Percentiles rank a stretch among this genome's conserved stretches.
Evolutionary conservation across 1,140 invertebrate genomes (phyloP).

Genomic region (Teleogryllus occipitalis): DNA sequence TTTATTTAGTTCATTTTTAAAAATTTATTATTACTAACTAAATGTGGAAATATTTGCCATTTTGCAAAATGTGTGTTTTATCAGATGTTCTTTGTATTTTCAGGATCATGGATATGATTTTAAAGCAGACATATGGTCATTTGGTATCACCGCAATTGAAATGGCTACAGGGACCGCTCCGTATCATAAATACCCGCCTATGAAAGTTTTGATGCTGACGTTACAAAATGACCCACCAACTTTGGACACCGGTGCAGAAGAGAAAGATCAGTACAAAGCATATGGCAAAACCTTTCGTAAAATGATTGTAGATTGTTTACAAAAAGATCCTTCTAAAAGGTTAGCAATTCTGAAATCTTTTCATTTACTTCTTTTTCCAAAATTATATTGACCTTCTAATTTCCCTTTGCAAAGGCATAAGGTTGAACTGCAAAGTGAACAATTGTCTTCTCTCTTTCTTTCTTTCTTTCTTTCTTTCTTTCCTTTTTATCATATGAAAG

Average conservation of each 20-base stretch:
- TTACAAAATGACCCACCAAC: slow-evolving; percentile 97
- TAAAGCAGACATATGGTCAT: slow-evolving; percentile 99
- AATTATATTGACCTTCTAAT: background rate
- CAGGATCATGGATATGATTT: slow-evolving; percentile 97
- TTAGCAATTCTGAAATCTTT: slow-evolving; percentile 24
- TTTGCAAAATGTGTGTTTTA: too few species aligned
- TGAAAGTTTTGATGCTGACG: slow-evolving; percentile 98
- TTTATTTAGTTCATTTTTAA: too few species aligned
- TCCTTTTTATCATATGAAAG: too few species aligned
- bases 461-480: too few species aligned
- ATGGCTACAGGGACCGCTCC: slow-evolving; percentile 97
- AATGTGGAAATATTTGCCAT: too few species aligned
- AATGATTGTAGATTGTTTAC: slow-evolving; percentile 88
- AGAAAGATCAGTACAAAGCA: slow-evolving; percentile 95
- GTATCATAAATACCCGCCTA: slow-evolving; percentile 97
- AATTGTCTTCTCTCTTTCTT: too few species aligned
- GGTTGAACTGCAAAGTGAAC: too few species aligned
- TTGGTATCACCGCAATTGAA: slow-evolving; percentile 98
- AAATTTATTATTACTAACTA: too few species aligned
- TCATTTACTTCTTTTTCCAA: background rate
- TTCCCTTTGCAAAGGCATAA: too few species aligned
- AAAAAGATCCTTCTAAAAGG: slow-evolving; percentile 90
- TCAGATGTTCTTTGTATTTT: too few species aligned
- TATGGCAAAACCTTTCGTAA: slow-evolving; percentile 97
- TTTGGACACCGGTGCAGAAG: slow-evolving; percentile 88